Conservation (phyloP, 2,888 invertebrate species). For the Dryadula phaetusa region DNA sequence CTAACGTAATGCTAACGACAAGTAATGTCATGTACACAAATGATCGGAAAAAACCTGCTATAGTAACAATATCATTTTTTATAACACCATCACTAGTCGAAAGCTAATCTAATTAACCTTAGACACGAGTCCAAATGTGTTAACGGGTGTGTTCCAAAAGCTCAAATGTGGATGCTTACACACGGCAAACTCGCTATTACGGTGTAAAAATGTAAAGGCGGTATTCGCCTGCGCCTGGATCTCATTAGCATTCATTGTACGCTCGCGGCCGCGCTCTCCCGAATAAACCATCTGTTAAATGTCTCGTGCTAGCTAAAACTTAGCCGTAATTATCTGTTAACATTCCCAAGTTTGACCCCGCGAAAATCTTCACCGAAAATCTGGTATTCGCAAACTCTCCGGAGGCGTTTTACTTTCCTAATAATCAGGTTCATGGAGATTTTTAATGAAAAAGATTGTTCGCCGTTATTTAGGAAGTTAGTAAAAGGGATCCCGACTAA, state of each 20-base stretch:
- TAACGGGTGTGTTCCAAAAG: conserved; percentile 75
- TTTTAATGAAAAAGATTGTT: conserved; percentile 84
- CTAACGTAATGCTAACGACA: neutral
- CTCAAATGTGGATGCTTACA: conserved; percentile 51
- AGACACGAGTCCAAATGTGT: conserved; percentile 82
- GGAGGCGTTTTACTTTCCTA: conserved; percentile 81
- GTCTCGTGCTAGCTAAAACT: conserved; percentile 83
- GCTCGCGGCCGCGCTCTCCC: conserved; percentile 79
- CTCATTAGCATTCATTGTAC: conserved; percentile 83
- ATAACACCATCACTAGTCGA: conserved; percentile 55
- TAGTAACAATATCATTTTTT: conserved; percentile 23
- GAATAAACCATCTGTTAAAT: conserved; percentile 84
- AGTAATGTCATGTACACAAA: neutral
- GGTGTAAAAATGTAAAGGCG: conserved; percentile 55
- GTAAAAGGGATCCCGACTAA: conserved; percentile 77
- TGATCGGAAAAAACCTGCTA: neutral
- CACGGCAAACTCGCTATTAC: conserved; percentile 61
- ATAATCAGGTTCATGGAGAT: conserved; percentile 81
- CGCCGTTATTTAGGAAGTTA: conserved; percentile 82
- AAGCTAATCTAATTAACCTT: conserved; percentile 82
- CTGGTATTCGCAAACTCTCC: conserved; percentile 71
- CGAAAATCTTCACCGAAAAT: conserved; percentile 73
- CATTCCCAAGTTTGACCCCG: conserved; percentile 83
- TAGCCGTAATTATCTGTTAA: conserved; percentile 84
- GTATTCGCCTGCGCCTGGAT: conserved; percentile 57